Base-by-base conservation (phyloP, 1,140 invertebrate genomes). In the Neodiprion fabricii region DNA sequence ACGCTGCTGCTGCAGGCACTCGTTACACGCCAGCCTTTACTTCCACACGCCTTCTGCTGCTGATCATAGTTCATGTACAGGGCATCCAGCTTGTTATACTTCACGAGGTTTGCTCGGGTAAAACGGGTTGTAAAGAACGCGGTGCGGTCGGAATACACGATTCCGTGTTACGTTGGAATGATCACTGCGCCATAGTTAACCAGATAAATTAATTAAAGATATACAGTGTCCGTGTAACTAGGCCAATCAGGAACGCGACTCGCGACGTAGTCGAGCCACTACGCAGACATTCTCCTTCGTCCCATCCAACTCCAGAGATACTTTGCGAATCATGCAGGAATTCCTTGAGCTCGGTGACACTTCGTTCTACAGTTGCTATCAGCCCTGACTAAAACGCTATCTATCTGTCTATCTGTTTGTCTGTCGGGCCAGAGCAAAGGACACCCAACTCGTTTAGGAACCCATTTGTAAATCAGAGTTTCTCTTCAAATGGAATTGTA, bases 1-100 rank as follows among this genome's bases (percentile, higher is more conserved):
- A 79, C 80, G 67, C 81, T 80, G 84, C 84, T 83, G 85, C 80
- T 79, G 79, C 80, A 67, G 40, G 14, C 1, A 12, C 50, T 17
- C 74, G 10, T 76, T 65, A 40, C 48, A 10, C 12, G 23, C 12
- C 67, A 10, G 23, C 67, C 67, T 69, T 23, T 12, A 23, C 23
- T 65, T 65, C 61, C 61, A 65, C 17, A 21, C 17, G 17, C 17
- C 17, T 21, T 21, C 17, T 21, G 17, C 17, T 21, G 17, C 17
- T 21, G 17, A 21, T 21, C 17, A 21, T 21, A 21, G 17, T 21
- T 21, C 17, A 21, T 21, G 17, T 21, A 21, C 17, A 21, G 17
- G 17, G 17, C 17, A 21, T 21, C 17, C 17, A 21, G 17, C 17
- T 21, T 21, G 17, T 21, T 21, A 21, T 21, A 21, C 17, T 21